Evolutionary conservation across 2,797 vertebrate species (phyloP), one percentile per base, ranked within the genome.

Genomic region (Rhinoraja longicauda): DNA sequence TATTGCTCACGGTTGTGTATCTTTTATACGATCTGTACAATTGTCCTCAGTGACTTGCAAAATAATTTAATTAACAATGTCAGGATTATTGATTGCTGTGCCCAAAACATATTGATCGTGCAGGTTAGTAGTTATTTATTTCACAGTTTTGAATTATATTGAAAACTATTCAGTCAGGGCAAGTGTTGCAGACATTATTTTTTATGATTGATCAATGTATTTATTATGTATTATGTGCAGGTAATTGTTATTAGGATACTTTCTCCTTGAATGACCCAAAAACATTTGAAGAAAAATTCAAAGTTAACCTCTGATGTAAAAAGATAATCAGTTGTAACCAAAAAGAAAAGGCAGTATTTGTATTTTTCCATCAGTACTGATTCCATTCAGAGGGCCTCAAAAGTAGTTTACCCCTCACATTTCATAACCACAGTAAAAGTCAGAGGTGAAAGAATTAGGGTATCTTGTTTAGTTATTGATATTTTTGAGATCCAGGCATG

Each of bases 1-100:
- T 92, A 29, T 73, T 92, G 64, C 90, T 92, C 75, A 92, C 12
- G 57, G 90, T 57, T 10, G 32, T 90, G 84, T 39, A 45, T 70
- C 32, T 39, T 90, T 90, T 90, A 72, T 91, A 75, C 39, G 57
- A n/a, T 57, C 36, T 29, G 39, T 53, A 53, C 21, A 53, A 29
- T 36, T 91, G 67, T n/a, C 32, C 24, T 73, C 26, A 0, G 39
- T 39, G 29, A 13, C 10, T 92, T n/a, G 45, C 70, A 92, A 92
- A 75, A 75, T 92, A 75, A 24, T 75, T 92, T 73, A 53, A 75
- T 73, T 88, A 75, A 75, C 26, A 92, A 17, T 75, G 26, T 12
- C 12, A 92, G 26, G 24, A n/a, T n/a, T 53, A 45, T 92, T n/a
- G 39, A 57, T 92, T 75, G 15, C 6, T 53, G 3, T 92, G 70